These are phyloP conservation scores for Gari tellinella DNA, from an alignment of 2,888 invertebrate species.

Conservation along the genomic window DNA sequence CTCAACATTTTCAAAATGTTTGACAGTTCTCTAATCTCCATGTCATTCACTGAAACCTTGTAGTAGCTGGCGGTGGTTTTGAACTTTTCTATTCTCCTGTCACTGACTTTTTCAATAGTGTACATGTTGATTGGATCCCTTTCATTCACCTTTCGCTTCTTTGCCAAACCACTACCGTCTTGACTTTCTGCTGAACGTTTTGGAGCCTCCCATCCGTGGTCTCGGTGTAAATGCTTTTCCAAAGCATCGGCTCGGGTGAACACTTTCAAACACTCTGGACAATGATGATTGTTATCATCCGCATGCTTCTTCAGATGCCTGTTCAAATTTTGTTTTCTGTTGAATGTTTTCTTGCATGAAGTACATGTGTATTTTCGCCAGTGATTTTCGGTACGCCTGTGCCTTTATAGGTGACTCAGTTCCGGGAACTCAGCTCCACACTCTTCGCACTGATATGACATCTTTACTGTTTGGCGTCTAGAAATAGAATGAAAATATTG, in stretches of 20 bases:
- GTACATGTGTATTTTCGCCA: constrained; percentile 24
- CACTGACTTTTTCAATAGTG: constrained; percentile 17
- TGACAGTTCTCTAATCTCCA: constrained; percentile 7
- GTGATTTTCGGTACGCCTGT: constrained; percentile 22
- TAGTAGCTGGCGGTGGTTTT: constrained; percentile 27
- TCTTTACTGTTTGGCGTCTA: constrained; percentile 11
- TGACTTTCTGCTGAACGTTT: constrained; percentile 11
- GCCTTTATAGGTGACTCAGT: no score
- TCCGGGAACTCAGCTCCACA: constrained; percentile 26
- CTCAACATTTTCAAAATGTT: constrained; percentile 30
- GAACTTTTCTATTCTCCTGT: constrained; percentile 30
- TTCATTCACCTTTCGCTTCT: constrained; percentile 8
- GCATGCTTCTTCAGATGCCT: no score
- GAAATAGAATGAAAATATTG: constrained; percentile 26
- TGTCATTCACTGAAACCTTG: constrained; percentile 25
- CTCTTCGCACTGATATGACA: constrained; percentile 31
- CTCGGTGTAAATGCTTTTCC: constrained; percentile 12
- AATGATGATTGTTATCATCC: no score
- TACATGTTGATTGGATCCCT: constrained; percentile 23
- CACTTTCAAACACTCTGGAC: no score
- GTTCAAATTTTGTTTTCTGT: constrained; percentile 27
- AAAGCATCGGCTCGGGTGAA: constrained; percentile 22
- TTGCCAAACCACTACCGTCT: constrained; percentile 19
- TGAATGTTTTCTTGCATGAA: constrained; percentile 26
- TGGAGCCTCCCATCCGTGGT: constrained; percentile 17